A percentile compares a stretch with the other conserved stretches of the same genome.
These are phyloP conservation scores for Aquatica leii DNA, from an alignment of 2,888 invertebrate genomes.

Conservation along the genomic window DNA sequence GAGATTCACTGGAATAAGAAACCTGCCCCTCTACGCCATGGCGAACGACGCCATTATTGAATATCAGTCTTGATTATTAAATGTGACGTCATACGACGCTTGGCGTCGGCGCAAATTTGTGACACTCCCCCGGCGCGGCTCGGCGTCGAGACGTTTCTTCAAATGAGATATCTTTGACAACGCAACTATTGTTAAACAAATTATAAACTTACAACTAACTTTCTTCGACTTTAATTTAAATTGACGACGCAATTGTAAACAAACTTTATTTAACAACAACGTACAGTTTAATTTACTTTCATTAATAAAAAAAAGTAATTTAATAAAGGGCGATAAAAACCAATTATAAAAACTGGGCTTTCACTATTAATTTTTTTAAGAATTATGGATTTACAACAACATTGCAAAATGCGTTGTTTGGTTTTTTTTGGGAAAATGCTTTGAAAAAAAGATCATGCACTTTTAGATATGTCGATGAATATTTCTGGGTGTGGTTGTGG, in stretches of 20 bases:
- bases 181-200: slow-evolving; percentile 16
- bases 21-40: slow-evolving; percentile 43
- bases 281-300: slow-evolving; percentile 3
- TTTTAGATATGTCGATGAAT: slow-evolving; percentile 38
- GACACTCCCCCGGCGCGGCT: slow-evolving; percentile 52
- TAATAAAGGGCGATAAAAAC: neutral
- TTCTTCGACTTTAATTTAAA: slow-evolving; percentile 15
- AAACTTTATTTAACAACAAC: neutral
- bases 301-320: neutral
- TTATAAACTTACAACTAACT: slow-evolving; percentile 22
- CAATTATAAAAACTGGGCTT: no score
- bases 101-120: slow-evolving; percentile 57
- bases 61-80: slow-evolving; percentile 61
- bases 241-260: neutral
- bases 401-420: no score
- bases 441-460: slow-evolving; percentile 18
- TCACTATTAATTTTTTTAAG: no score
- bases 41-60: slow-evolving; percentile 62
- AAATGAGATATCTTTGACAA: slow-evolving; percentile 23
- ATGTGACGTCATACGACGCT: slow-evolving; percentile 60
- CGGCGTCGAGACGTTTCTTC: slow-evolving; percentile 28
- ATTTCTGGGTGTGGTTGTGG: slow-evolving; percentile 51
- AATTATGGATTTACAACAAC: no score
- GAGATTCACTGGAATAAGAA: slow-evolving; percentile 56
- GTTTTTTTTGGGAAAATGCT: no score